These are phyloP conservation scores for Pterois miles DNA, from an alignment of 2,797 vertebrate species.

Conservation along the genomic window DNA sequence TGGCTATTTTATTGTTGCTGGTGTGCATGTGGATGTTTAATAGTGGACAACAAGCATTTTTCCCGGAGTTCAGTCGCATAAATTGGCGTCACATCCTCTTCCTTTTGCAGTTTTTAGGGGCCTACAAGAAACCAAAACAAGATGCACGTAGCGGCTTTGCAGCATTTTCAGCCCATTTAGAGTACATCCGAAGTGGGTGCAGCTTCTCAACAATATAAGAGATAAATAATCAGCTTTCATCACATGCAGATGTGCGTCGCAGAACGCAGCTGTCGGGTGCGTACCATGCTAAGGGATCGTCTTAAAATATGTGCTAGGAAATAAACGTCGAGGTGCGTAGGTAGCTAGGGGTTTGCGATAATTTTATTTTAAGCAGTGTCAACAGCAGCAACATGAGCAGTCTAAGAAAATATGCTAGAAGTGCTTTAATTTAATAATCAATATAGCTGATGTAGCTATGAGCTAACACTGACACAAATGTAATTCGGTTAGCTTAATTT, in stretches of 20 bases:
- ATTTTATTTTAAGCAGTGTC: not conserved
- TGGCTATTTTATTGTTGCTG: rapidly evolving
- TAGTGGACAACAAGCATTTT: conserved; percentile 25
- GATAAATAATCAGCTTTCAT: not conserved
- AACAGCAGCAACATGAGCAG: no score
- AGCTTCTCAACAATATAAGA: not conserved
- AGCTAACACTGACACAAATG: not conserved
- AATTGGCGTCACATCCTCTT: conserved; percentile 80
- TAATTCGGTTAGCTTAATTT: not conserved
- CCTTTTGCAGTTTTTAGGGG: conserved; percentile 71
- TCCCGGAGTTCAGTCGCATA: conserved; percentile 52
- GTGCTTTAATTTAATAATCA: not conserved
- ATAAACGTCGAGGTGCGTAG: conserved; percentile 75
- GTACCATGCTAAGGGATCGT: conserved; percentile 78
- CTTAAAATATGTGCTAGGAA: conserved; percentile 70
- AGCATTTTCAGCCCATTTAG: not conserved
- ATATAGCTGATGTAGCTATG: not conserved
- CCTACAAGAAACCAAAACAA: conserved; percentile 78
- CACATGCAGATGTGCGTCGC: conserved; percentile 6
- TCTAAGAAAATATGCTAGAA: not conserved
- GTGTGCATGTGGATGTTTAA: not conserved
- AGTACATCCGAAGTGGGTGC: not conserved
- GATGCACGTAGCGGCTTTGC: conserved; percentile 53
- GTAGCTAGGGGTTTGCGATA: conserved; percentile 29
- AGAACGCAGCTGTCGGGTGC: conserved; percentile 23